Conservation (phyloP, 2,113 vertebrate species). For the Chionodraco myersi region DNA sequence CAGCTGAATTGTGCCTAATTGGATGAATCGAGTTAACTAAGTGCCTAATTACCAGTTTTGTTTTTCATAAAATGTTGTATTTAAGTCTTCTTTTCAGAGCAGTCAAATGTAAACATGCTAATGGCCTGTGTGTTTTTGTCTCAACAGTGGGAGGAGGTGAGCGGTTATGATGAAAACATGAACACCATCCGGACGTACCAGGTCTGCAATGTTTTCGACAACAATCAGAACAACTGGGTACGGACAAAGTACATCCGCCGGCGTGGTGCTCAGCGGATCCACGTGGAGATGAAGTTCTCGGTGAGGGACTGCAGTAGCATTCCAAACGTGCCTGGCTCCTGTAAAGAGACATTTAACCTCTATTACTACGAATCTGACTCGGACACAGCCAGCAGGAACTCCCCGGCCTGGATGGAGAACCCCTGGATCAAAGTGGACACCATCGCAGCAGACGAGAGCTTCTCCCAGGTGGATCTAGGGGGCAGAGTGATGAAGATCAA, state of each 20-base stretch:
- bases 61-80: background rate
- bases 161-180: constrained; percentile 99
- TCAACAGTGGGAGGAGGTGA: constrained; percentile 98
- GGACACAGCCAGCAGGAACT: constrained; percentile 91
- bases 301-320: constrained; percentile 99
- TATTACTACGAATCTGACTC: constrained; percentile 95
- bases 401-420: constrained; percentile 98
- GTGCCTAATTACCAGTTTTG: constrained; percentile 13
- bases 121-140: constrained; percentile 42
- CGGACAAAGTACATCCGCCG: constrained; percentile 96
- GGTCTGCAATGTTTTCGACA: constrained; percentile 98
- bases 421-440: constrained; percentile 99
- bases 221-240: constrained; percentile 99
- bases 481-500: constrained; percentile 99
- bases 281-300: constrained; percentile 99
- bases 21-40: constrained; percentile 22
- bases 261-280: constrained; percentile 93
- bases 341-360: constrained; percentile 99
- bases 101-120: background rate
- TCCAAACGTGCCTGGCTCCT: constrained; percentile 96
- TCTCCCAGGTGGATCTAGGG: constrained; percentile 96
- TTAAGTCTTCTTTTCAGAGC: background rate
- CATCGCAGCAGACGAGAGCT: constrained; percentile 96
- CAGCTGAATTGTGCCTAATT: constrained; percentile 47
- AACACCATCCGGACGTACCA: constrained; percentile 99